phyloP scores from a whole-genome alignment of 2,797 vertebrate genomes.

The Cossypha caffra region DNA sequence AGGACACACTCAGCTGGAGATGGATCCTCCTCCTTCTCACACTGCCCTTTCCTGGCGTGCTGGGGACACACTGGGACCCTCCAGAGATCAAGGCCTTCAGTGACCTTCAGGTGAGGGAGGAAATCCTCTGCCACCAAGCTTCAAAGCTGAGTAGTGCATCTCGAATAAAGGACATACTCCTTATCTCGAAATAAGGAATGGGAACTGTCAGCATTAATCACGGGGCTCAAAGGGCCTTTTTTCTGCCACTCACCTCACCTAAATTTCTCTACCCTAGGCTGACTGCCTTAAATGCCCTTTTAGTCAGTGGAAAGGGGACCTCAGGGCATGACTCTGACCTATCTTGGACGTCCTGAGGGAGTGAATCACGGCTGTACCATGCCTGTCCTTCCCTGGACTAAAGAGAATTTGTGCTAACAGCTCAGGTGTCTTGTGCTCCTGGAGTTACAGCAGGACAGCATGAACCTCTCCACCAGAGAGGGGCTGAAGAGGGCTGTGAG shows the following conservation, averaged over 20 bases:
- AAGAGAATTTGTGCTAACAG: neutral
- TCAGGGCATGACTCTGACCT: neutral
- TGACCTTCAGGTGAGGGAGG: neutral
- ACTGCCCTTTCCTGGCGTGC: neutral
- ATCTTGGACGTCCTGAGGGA: neutral
- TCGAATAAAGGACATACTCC: no score
- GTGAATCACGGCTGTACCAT: neutral
- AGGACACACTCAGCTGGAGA: rapidly evolving
- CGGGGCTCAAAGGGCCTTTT: neutral
- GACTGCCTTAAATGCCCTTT: neutral
- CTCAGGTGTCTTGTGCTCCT: neutral
- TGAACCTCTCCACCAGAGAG: neutral
- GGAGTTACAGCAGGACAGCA: neutral
- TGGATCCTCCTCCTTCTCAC: rapidly evolving
- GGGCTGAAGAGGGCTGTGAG: rapidly evolving
- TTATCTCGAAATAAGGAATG: neutral
- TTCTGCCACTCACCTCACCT: neutral
- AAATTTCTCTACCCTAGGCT: neutral
- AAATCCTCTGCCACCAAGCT: neutral
- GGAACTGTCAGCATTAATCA: neutral
- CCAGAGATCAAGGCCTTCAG: neutral
- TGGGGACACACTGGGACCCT: neutral
- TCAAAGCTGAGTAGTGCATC: neutral
- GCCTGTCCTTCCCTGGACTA: neutral
- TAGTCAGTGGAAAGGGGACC: neutral